Evolutionary conservation across 2,113 vertebrate genomes (phyloP), one percentile per base, ranked within the genome.

Genomic region (Ginglymostoma cirratum): DNA sequence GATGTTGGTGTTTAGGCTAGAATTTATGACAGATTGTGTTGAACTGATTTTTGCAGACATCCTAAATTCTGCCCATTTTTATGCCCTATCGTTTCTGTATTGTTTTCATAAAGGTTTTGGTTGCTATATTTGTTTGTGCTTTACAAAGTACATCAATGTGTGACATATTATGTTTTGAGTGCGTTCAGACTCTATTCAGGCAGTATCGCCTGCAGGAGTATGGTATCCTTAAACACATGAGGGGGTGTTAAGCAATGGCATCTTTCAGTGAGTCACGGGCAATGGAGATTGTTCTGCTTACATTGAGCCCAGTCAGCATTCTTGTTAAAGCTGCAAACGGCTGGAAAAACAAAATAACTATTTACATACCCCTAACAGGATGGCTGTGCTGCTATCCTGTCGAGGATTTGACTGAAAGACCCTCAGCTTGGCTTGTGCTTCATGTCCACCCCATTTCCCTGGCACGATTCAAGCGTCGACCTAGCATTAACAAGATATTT

Each of bases 181-280:
- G 42, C 30, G 48, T 70, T 34, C 67, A 21, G 34, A 72, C 21
- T 95, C 23, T 72, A 95, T 52, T 76, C 42, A 48, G 94, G 45
- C 38, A 76, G 27, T 95, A 69, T 12, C 17, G 67, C 7, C 42
- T 72, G 42, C 5, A 48, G 48, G 90, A 19, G 48, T 61, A 65
- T 93, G 94, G 45, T 72, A 95, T 72, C 94, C 69, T 95, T 45
- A 17, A 48, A 76, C 69, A 72, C 94, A 95, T 61, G 38, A 95
- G n/a, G 42, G 67, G 93, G 93, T 95, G 93, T 95, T 3, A 72
- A 95, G 93, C 61, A 93, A 67, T 72, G 42, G 45, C 93, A 95
- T 38, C 93, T 38, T 70, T 95, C 93, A 95, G 93, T 95, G 93
- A 95, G 45, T 95, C 69, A 72, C 67, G 48, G 5, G 42, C 42